Conservation (phyloP, 1,140 invertebrate species). For the Aethina tumida region DNA sequence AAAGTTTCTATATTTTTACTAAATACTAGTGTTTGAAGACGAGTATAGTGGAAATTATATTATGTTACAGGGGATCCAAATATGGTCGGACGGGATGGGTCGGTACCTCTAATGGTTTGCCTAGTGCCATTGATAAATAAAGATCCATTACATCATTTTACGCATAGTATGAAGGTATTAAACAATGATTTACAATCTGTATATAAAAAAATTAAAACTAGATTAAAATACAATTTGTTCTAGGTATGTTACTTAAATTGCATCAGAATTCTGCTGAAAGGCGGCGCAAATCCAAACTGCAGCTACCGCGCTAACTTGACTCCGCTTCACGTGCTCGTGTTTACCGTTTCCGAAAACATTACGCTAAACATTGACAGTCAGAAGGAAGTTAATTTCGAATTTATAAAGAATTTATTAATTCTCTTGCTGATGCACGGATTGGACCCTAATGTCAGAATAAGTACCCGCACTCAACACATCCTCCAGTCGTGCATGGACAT, state of each 20-base stretch:
- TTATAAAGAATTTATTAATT: slow-evolving; percentile 55
- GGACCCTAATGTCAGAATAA: slow-evolving; percentile 49
- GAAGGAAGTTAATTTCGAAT: slow-evolving; percentile 54
- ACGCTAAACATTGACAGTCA: slow-evolving; percentile 51
- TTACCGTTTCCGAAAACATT: slow-evolving; percentile 63
- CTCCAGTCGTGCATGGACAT: slow-evolving; percentile 58
- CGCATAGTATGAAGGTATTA: slow-evolving; percentile 60
- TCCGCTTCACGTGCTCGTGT: slow-evolving; percentile 61
- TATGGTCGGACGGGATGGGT: slow-evolving; percentile 59
- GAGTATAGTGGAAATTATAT: slow-evolving; percentile 5
- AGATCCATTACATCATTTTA: slow-evolving; percentile 62
- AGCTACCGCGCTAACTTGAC: slow-evolving; percentile 58
- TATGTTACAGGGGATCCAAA: slow-evolving; percentile 47
- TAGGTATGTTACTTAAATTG: slow-evolving; percentile 65
- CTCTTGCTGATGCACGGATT: slow-evolving; percentile 58
- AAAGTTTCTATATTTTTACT: too few relatives aligned
- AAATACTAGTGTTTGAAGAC: background rate
- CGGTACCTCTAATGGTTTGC: slow-evolving; percentile 63
- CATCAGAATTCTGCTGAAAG: slow-evolving; percentile 55
- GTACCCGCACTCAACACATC: slow-evolving; percentile 52
- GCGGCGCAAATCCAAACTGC: slow-evolving; percentile 65
- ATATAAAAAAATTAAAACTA: too few relatives aligned
- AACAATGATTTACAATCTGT: background rate
- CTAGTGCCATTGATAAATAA: slow-evolving; percentile 65
- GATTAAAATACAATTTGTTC: slow-evolving; percentile 18